Conservation (phyloP, 2,888 invertebrate species). For the Lumbricus terrestris region DNA sequence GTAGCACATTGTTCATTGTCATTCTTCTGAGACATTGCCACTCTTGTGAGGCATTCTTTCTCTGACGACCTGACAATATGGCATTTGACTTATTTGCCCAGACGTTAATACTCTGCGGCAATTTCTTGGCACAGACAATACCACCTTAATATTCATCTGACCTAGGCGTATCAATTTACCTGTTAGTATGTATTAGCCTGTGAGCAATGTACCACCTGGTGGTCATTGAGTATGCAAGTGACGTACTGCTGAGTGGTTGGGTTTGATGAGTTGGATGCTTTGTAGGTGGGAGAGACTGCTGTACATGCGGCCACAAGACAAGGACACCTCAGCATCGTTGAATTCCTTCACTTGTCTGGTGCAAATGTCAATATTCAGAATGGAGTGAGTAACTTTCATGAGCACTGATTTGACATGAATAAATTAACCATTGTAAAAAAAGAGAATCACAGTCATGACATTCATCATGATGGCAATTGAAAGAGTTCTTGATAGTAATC, state of each 20-base stretch:
- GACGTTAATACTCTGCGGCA: neutral
- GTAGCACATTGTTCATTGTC: neutral
- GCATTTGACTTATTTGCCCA: neutral
- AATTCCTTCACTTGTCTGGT: slow-evolving; percentile 57
- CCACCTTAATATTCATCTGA: neutral
- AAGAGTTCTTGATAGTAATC: no score
- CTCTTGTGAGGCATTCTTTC: neutral
- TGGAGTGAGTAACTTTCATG: slow-evolving; percentile 53
- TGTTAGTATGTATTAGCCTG: no score
- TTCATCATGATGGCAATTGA: no score
- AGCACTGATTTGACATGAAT: neutral
- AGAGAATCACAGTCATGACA: neutral
- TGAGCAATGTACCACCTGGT: neutral
- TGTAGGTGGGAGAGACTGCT: slow-evolving; percentile 64
- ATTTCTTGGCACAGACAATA: neutral
- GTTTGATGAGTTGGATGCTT: neutral
- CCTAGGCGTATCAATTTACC: neutral
- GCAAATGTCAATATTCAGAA: slow-evolving; percentile 62
- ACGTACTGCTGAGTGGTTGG: neutral
- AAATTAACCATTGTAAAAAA: neutral
- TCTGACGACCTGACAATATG: neutral
- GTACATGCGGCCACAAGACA: slow-evolving; percentile 64
- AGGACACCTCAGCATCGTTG: slow-evolving; percentile 63
- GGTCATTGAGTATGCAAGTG: neutral
- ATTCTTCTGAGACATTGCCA: no score